Base-by-base conservation (phyloP, 2,888 invertebrate genomes). In the Molanna angustata region DNA sequence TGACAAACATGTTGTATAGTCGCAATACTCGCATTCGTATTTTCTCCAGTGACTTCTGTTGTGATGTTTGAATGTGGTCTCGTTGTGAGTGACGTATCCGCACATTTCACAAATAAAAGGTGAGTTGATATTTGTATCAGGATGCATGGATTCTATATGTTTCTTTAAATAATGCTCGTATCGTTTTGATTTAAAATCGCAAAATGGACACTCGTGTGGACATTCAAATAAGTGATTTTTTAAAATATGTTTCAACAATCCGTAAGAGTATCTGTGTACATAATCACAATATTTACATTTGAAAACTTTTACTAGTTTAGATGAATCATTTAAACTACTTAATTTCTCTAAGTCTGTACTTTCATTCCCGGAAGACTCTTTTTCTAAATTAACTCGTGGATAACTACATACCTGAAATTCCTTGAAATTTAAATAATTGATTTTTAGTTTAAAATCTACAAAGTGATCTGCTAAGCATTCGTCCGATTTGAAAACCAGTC, bases 21-120 rank as follows among this genome's bases (percentile, higher is more conserved):
- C 50, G 37, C 52, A 52, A 27, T 42, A 45, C n/a, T 52, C 52
- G 21, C 52, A 52, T 19, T 20, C 46, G 18, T 31, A 52, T 19
- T 19, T 16, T 18, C 46, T 44, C 6, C 19, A 13, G 14, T 41
- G 41, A 41, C 17, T 17, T 19, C 41, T 14, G 17, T 20, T 13
- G 14, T 41, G 41, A 41, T 19, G 20, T 20, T 19, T 20, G 14
- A 41, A 41, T 41, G 41, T 41, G 20, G 20, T 13, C 21, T 41
- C 6, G n/a, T 41, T 41, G 21, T 20, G n/a, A 3, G 41, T 18
- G 2, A 41, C 18, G n/a, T 41, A 41, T 2, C 41, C 41, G 21
- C 41, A 41, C 21, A 17, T 18, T 13, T 41, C 17, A 13, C 41
- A 41, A 4, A 41, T 21, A 41, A 41, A 18, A 20, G 19, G 16